These are phyloP conservation scores for Dendroctonus ponderosae DNA, from an alignment of 1,140 invertebrate genomes.

Conservation along the genomic window DNA sequence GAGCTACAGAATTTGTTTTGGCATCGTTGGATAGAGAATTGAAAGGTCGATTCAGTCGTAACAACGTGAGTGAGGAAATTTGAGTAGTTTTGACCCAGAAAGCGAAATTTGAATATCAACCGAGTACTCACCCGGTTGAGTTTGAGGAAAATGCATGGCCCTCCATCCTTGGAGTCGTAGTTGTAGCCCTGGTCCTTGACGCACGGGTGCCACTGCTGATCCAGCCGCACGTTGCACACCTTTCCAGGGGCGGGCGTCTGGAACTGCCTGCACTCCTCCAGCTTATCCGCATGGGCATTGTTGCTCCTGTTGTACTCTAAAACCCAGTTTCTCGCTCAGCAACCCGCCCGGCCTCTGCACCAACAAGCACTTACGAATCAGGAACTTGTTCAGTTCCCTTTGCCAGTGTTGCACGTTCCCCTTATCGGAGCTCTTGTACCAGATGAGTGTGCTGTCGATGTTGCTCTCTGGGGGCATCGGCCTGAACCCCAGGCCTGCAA, in stretches of 20 bases:
- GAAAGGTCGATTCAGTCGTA: too few relatives aligned
- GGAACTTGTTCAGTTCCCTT: slow-evolving; percentile 67
- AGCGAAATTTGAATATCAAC: too few relatives aligned
- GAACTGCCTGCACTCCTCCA: slow-evolving; percentile 65
- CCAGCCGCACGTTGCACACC: slow-evolving; percentile 69
- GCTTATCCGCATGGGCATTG: slow-evolving; percentile 64
- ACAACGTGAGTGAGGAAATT: too few relatives aligned
- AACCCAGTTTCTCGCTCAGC: not conserved
- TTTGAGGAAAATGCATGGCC: slow-evolving; percentile 81
- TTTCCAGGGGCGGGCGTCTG: slow-evolving; percentile 61
- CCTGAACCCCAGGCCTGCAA: slow-evolving; percentile 83
- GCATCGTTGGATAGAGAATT: too few relatives aligned
- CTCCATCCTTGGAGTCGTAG: slow-evolving; percentile 62
- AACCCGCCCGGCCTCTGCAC: not conserved
- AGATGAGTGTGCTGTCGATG: slow-evolving; percentile 89
- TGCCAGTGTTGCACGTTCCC: slow-evolving; percentile 78
- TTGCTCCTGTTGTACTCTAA: slow-evolving; percentile 69
- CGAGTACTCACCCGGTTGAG: slow-evolving; percentile 67
- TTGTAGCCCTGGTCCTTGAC: slow-evolving; percentile 64
- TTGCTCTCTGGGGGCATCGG: slow-evolving; percentile 80
- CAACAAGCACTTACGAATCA: slow-evolving; percentile 61
- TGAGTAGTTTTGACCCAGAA: too few relatives aligned
- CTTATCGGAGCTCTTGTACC: slow-evolving; percentile 77
- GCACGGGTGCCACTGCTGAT: slow-evolving; percentile 66
- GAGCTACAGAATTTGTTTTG: too few relatives aligned